These are phyloP conservation scores for Phalacrocorax carbo DNA, from an alignment of 2,113 vertebrate genomes.

Conservation along the genomic window DNA sequence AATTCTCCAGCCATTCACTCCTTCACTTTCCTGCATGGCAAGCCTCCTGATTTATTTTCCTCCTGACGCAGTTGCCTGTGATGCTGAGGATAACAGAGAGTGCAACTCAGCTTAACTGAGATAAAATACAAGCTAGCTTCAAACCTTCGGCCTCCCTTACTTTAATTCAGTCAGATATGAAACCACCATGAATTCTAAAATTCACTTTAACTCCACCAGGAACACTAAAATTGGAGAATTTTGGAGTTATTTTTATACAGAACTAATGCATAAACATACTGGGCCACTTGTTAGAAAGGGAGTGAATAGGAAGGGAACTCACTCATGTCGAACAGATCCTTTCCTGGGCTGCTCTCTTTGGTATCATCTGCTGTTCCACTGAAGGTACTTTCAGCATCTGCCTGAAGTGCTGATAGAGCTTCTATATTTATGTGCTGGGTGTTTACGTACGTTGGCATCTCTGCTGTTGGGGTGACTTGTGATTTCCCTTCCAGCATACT, in stretches of 20 bases:
- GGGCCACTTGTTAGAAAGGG: background rate
- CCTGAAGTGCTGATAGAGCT: conserved; percentile 76
- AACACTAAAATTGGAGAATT: background rate
- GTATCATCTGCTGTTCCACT: conserved; percentile 65
- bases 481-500: conserved; percentile 78
- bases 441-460: conserved; percentile 88
- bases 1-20: background rate
- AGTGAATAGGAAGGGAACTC: conserved; percentile 62
- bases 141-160: background rate
- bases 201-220: background rate
- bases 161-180: background rate
- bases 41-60: background rate
- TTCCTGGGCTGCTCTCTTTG: conserved; percentile 83
- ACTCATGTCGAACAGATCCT: conserved; percentile 99
- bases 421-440: conserved; percentile 86
- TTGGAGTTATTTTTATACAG: background rate
- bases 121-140: background rate
- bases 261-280: background rate
- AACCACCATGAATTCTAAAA: background rate
- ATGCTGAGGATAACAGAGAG: background rate
- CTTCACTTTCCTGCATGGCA: background rate
- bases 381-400: conserved; percentile 71
- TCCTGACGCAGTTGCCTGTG: background rate
- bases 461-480: conserved; percentile 59
- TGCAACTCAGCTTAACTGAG: background rate